These are phyloP conservation scores for Boloria selene DNA, from an alignment of 2,888 invertebrate genomes.

Conservation along the genomic window DNA sequence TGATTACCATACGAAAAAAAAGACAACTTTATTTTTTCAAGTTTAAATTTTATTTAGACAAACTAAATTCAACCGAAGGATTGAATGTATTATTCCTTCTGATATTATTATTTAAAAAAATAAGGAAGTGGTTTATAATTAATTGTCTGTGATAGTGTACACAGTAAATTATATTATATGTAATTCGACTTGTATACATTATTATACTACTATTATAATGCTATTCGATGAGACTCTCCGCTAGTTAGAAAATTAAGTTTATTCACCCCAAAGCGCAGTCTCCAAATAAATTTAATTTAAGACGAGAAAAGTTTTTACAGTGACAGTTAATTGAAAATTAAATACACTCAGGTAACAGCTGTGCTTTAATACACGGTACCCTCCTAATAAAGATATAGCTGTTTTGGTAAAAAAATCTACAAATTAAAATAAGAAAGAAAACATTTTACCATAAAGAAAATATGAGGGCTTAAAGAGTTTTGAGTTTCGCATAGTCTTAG, in stretches of 20 bases:
- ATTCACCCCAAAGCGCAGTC: constrained; percentile 20
- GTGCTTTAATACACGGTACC: constrained; percentile 29
- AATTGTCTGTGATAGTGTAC: too few species aligned
- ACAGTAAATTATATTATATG: too few species aligned
- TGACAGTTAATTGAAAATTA: constrained; percentile 37
- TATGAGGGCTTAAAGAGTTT: constrained; percentile 69
- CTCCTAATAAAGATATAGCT: constrained; percentile 25
- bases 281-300: constrained; percentile 31
- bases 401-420: constrained; percentile 41
- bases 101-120: too few species aligned
- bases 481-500: constrained; percentile 69
- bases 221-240: too few species aligned
- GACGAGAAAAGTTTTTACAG: constrained; percentile 32
- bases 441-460: constrained; percentile 71
- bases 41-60: too few species aligned
- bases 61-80: too few species aligned
- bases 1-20: too few species aligned
- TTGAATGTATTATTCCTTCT: too few species aligned
- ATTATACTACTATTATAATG: too few species aligned
- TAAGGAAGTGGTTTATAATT: too few species aligned
- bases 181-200: too few species aligned
- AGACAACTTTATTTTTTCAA: too few species aligned
- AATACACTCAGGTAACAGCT: constrained; percentile 36
- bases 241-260: constrained; percentile 16
- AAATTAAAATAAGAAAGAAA: constrained; percentile 50